Evolutionary conservation across 2,797 vertebrate species (phyloP).

Genomic region (Tamandua tetradactyla): DNA sequence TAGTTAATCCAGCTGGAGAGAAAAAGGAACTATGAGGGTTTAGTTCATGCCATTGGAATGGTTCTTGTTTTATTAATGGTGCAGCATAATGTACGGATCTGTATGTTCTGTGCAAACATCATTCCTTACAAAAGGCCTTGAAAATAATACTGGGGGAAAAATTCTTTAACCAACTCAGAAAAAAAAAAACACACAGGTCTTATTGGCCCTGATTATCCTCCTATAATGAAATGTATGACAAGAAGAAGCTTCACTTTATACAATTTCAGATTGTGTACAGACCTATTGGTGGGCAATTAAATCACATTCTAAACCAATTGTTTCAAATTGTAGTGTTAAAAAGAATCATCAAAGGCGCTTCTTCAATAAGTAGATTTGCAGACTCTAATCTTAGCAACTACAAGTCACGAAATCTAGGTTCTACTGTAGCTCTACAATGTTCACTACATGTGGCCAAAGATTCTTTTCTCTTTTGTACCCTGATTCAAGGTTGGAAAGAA

Average conservation of each 20-base stretch:
- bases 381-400: neutral
- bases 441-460: neutral
- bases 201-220: slow-evolving; percentile 46
- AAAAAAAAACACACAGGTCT: slow-evolving; percentile 25
- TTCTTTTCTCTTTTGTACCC: neutral
- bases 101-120: neutral
- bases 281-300: slow-evolving; percentile 49
- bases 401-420: neutral
- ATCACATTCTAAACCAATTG: slow-evolving; percentile 33
- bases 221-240: neutral
- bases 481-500: neutral
- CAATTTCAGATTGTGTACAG: slow-evolving; percentile 21
- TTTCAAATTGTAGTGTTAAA: neutral
- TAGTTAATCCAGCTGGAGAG: slow-evolving; percentile 86
- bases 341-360: neutral
- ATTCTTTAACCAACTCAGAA: slow-evolving; percentile 52
- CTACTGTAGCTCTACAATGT: neutral
- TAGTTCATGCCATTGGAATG: slow-evolving; percentile 37
- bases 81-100: slow-evolving; percentile 27
- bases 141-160: slow-evolving; percentile 46
- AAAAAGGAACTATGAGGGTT: slow-evolving; percentile 45
- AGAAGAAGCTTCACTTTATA: slow-evolving; percentile 35
- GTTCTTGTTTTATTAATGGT: slow-evolving; percentile 60
- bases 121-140: slow-evolving; percentile 51
- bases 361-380: slow-evolving; percentile 11